Percentiles rank a stretch among this genome's conserved stretches.
Conservation (phyloP, 2,888 invertebrate genomes). For the Coelinius sp. region DNA sequence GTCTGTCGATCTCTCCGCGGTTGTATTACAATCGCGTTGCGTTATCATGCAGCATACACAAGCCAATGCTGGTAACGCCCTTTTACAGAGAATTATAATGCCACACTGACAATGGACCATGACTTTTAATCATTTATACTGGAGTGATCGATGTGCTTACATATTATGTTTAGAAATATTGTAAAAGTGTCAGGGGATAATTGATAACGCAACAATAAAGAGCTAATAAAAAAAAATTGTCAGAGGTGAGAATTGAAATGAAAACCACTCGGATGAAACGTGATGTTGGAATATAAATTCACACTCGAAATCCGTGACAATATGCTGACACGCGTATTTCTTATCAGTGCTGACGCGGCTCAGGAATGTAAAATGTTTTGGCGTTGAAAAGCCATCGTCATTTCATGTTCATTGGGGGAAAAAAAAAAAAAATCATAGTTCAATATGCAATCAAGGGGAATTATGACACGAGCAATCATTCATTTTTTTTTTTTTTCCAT, state of each 20-base stretch:
- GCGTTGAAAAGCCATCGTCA: background rate
- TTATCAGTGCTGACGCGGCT: conserved; percentile 26
- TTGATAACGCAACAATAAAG: background rate
- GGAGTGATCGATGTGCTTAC: conserved; percentile 38
- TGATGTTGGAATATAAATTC: background rate
- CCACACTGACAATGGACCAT: conserved; percentile 38
- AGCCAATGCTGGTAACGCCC: conserved; percentile 23
- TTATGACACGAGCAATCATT: background rate
- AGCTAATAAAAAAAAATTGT: background rate
- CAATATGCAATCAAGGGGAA: background rate
- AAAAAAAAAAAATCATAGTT: background rate
- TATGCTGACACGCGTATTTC: conserved; percentile 17
- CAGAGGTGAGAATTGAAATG: background rate
- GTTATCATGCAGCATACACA: conserved; percentile 20
- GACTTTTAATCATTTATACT: conserved; percentile 52
- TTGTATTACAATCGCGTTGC: background rate
- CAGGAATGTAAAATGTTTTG: conserved; percentile 18
- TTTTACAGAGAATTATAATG: conserved; percentile 12
- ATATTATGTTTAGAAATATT: background rate
- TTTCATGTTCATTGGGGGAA: background rate
- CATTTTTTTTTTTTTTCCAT: background rate
- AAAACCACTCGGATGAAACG: background rate
- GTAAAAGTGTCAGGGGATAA: background rate
- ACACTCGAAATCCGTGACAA: conserved; percentile 10
- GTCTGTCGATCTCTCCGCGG: background rate